phyloP scores from a whole-genome alignment of 2,797 vertebrate genomes.

The Helostoma temminkii region DNA sequence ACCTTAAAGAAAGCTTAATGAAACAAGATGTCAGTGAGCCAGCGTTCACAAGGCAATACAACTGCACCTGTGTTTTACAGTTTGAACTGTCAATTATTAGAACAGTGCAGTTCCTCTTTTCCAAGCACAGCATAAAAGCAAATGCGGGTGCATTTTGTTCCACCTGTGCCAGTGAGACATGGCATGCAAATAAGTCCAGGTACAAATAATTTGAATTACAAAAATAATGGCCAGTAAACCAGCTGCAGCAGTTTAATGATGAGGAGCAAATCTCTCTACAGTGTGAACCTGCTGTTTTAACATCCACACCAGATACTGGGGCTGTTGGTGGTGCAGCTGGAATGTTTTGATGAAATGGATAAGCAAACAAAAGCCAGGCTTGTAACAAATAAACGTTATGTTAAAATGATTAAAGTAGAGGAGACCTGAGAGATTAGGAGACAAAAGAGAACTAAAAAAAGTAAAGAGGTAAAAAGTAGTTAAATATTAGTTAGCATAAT shows the following conservation, averaged over 20 bases:
- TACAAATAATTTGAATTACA: slow-evolving; percentile 47
- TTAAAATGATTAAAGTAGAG: neutral
- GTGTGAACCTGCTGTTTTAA: neutral
- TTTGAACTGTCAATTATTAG: slow-evolving; percentile 5
- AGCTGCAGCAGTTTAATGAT: slow-evolving; percentile 50
- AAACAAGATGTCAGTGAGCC: neutral
- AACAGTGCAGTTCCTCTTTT: neutral
- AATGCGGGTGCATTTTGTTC: neutral
- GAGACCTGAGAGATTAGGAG: neutral
- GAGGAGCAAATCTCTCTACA: slow-evolving; percentile 1
- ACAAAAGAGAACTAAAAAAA: neutral
- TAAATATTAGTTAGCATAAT: neutral
- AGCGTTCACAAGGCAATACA: slow-evolving; percentile 1
- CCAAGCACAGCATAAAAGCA: neutral
- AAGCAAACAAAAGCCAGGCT: neutral
- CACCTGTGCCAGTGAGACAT: slow-evolving; percentile 18
- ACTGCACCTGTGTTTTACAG: slow-evolving; percentile 10
- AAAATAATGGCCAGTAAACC: slow-evolving; percentile 38
- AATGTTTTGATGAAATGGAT: slow-evolving; percentile 1
- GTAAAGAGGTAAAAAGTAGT: neutral
- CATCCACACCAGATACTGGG: neutral
- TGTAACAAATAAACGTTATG: neutral
- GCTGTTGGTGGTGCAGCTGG: neutral
- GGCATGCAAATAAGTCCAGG: slow-evolving; percentile 45
- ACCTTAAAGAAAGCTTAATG: neutral